Percentiles rank a stretch among this genome's conserved stretches.
These are phyloP conservation scores for Echiichthys vipera DNA, from an alignment of 2,797 vertebrate genomes.

Conservation along the genomic window DNA sequence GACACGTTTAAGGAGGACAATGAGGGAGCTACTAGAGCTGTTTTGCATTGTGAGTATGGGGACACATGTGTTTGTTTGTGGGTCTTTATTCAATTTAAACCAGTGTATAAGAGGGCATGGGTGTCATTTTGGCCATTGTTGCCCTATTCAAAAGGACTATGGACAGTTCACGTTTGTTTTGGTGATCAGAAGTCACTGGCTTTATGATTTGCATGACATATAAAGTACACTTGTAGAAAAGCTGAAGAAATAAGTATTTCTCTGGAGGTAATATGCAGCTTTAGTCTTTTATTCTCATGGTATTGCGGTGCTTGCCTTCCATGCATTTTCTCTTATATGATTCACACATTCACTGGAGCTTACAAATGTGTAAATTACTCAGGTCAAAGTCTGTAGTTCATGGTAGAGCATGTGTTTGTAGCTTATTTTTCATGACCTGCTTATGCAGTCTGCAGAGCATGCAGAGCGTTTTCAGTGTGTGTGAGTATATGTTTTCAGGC, in stretches of 20 bases:
- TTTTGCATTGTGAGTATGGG: slow-evolving; percentile 81
- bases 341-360: background rate
- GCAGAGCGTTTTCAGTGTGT: background rate
- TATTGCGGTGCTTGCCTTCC: background rate
- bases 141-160: slow-evolving; percentile 25
- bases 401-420: background rate
- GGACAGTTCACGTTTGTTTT: slow-evolving; percentile 21
- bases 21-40: slow-evolving; percentile 82
- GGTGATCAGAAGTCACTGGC: background rate
- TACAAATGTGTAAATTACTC: slow-evolving; percentile 3
- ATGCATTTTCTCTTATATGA: background rate
- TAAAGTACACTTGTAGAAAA: background rate
- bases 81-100: slow-evolving; percentile 47
- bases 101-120: slow-evolving; percentile 36
- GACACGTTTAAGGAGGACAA: slow-evolving; percentile 80
- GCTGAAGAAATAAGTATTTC: background rate
- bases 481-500: background rate
- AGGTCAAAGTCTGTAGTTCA: slow-evolving; percentile 26
- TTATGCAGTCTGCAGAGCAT: background rate
- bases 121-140: slow-evolving; percentile 56
- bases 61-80: slow-evolving; percentile 36
- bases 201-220: slow-evolving; percentile 16
- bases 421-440: background rate
- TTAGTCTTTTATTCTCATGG: background rate
- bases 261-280: background rate